phyloP scores from a whole-genome alignment of 2,888 invertebrate species.

The Heteromyza rotundicornis region DNA sequence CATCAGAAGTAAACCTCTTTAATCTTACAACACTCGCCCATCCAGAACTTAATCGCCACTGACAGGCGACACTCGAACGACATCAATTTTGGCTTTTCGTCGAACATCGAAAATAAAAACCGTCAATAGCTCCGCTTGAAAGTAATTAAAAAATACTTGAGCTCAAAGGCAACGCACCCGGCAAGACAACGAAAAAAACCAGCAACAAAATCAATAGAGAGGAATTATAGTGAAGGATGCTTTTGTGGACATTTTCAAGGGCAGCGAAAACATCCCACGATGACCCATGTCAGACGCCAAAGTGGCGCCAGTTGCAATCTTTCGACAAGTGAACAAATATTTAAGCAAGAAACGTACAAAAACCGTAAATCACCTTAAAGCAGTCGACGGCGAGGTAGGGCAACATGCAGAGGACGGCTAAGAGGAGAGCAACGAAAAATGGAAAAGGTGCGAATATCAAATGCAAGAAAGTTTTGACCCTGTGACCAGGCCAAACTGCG shows the following conservation, averaged over 20 bases:
- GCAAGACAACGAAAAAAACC: constrained; percentile 2
- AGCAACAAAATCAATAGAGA: not conserved
- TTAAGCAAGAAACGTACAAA: not conserved
- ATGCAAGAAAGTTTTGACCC: not conserved
- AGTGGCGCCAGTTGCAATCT: not conserved
- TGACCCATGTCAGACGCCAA: not conserved
- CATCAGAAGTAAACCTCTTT: too few relatives aligned
- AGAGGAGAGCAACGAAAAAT: not conserved
- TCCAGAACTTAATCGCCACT: not conserved
- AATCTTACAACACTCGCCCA: too few relatives aligned
- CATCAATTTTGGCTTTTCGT: too few relatives aligned
- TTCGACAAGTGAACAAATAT: not conserved
- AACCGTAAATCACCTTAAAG: constrained; percentile 11
- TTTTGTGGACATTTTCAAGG: not conserved
- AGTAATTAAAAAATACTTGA: constrained; percentile 23
- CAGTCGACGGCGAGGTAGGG: too few relatives aligned
- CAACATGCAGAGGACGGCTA: not conserved
- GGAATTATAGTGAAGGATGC: constrained; percentile 3
- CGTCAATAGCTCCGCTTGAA: constrained; percentile 30
- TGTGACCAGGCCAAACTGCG: not conserved
- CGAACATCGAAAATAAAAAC: constrained; percentile 26
- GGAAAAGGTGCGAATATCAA: not conserved
- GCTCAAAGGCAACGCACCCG: not conserved
- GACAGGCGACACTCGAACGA: not conserved
- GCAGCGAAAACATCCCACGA: not conserved